Conservation (phyloP, 2,888 invertebrate genomes). For the Rhaphigaster nebulosa region DNA sequence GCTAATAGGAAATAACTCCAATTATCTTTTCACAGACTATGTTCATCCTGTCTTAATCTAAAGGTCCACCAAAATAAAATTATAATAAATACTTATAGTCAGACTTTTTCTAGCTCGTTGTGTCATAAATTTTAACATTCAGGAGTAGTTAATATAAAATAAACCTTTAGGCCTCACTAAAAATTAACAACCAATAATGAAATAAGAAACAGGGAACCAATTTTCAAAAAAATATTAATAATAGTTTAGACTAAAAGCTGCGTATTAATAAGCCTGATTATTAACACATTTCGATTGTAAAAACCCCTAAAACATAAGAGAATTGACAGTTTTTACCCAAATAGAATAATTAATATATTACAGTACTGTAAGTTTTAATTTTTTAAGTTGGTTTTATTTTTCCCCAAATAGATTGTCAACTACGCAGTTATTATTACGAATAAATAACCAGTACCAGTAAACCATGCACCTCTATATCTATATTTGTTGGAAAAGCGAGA, state of each 20-base stretch:
- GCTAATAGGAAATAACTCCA: neutral
- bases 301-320: neutral
- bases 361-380: neutral
- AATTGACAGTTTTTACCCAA: neutral
- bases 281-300: neutral
- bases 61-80: neutral
- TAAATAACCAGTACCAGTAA: neutral
- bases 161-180: constrained; percentile 1
- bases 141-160: neutral
- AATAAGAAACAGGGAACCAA: neutral
- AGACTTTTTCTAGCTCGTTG: constrained; percentile 48
- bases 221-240: neutral
- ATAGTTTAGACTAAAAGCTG: neutral
- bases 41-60: neutral
- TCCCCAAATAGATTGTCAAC: neutral
- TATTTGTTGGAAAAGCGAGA: neutral
- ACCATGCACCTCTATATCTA: neutral
- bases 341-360: neutral
- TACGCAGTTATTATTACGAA: neutral
- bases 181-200: neutral
- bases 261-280: neutral
- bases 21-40: neutral
- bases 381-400: neutral
- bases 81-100: neutral
- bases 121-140: neutral